Evolutionary conservation across 2,888 invertebrate species (phyloP).

Genomic region (Pammene fasciana): DNA sequence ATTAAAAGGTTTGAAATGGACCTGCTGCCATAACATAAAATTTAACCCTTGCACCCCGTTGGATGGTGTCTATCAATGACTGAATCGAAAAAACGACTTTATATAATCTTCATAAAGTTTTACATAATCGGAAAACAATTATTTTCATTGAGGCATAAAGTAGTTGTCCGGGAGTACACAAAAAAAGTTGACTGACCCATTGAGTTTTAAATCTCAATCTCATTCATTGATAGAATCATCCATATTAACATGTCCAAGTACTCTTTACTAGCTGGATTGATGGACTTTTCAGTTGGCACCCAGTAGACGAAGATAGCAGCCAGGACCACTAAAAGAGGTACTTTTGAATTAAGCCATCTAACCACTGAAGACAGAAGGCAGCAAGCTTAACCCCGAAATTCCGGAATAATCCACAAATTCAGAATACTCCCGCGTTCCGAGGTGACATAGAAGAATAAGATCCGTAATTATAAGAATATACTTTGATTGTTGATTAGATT

Average conservation of each 20-base stretch:
- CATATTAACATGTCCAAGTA: slow-evolving; percentile 54
- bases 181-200: background rate
- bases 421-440: slow-evolving; percentile 60
- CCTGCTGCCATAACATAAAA: slow-evolving; percentile 58
- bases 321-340: slow-evolving; percentile 68
- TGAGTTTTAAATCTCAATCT: slow-evolving; percentile 12
- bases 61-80: slow-evolving; percentile 62
- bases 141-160: no score
- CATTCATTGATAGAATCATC: slow-evolving; percentile 55
- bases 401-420: slow-evolving; percentile 49
- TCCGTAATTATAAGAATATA: slow-evolving; percentile 54
- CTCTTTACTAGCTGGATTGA: slow-evolving; percentile 75
- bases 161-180: no score
- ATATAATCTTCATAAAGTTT: background rate
- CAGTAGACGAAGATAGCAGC: slow-evolving; percentile 57
- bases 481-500: slow-evolving; percentile 27
- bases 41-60: slow-evolving; percentile 56
- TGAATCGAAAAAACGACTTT: slow-evolving; percentile 43
- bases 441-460: slow-evolving; percentile 80
- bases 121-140: background rate
- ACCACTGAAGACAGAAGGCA: slow-evolving; percentile 53
- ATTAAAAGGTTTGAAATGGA: slow-evolving; percentile 42
- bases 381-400: slow-evolving; percentile 47
- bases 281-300: slow-evolving; percentile 82
- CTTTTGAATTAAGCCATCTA: slow-evolving; percentile 69